A percentile compares a stretch with the other conserved stretches of the same genome.
Evolutionary conservation across 2,888 invertebrate genomes (phyloP).

Genomic region (Orthosia cruda): DNA sequence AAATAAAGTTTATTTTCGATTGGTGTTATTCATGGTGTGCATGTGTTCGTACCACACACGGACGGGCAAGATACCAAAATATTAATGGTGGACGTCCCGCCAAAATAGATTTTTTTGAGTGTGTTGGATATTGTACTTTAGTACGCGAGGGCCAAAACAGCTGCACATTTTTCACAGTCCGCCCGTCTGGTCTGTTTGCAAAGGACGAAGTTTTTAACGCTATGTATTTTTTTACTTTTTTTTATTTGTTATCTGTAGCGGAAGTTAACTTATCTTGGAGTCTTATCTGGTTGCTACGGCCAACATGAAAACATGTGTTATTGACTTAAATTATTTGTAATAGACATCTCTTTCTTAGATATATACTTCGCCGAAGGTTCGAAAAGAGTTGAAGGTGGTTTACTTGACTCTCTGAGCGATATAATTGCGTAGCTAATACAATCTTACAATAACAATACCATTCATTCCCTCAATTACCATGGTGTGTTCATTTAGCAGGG

Average conservation of each 20-base stretch:
- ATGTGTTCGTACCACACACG: constrained; percentile 73
- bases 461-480: too few species aligned
- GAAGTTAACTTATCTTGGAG: constrained; percentile 45
- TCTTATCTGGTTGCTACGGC: constrained; percentile 37
- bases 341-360: not conserved
- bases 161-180: constrained; percentile 52
- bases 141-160: constrained; percentile 40
- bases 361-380: not conserved
- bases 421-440: too few species aligned
- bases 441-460: too few species aligned
- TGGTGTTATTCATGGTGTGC: constrained; percentile 24
- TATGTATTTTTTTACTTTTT: constrained; percentile 16
- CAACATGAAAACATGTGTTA: constrained; percentile 29
- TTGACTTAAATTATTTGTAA: constrained; percentile 18
- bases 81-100: constrained; percentile 79
- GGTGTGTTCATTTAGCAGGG: too few species aligned
- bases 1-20: constrained; percentile 58
- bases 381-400: not conserved
- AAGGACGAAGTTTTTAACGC: constrained; percentile 37
- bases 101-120: constrained; percentile 81
- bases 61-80: constrained; percentile 79
- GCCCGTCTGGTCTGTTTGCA: constrained; percentile 28
- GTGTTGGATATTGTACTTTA: constrained; percentile 62
- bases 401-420: too few species aligned
- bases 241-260: constrained; percentile 20